Evolutionary conservation across 2,113 vertebrate species (phyloP).

Genomic region (Eudyptes chrysolophus): DNA sequence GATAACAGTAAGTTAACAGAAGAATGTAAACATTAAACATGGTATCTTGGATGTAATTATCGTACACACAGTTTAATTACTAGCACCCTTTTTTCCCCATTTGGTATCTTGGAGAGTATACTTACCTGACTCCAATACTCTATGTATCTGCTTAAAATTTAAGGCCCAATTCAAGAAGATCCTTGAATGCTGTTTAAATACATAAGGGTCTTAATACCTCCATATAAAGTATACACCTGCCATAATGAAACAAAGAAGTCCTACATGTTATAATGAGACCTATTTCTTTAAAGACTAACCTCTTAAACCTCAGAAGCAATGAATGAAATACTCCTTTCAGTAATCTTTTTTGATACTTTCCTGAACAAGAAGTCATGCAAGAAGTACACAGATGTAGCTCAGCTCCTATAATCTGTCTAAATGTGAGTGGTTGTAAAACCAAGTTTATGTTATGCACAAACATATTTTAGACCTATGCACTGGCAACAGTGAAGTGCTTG

Average conservation of each 20-base stretch:
- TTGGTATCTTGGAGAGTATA: not conserved
- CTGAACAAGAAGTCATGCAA: not conserved
- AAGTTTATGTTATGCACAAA: constrained; percentile 36
- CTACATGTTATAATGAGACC: not conserved
- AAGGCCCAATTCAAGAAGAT: not conserved
- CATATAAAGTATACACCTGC: not conserved
- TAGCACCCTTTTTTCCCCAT: not conserved
- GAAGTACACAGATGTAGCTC: not conserved
- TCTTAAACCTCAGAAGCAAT: not conserved
- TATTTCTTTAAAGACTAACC: not conserved
- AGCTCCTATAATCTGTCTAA: not conserved
- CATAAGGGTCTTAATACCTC: not conserved
- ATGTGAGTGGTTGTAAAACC: not conserved
- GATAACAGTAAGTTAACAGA: not conserved
- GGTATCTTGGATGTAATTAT: not conserved
- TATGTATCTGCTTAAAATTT: not conserved
- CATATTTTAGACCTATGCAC: constrained; percentile 50
- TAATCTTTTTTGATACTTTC: not conserved
- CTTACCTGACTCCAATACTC: not conserved
- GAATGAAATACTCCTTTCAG: not conserved
- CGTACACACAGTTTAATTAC: not conserved
- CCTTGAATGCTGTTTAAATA: not conserved
- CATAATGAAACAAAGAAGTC: not conserved
- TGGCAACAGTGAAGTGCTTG: constrained; percentile 45
- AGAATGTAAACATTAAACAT: not conserved